Evolutionary conservation across 2,888 invertebrate species (phyloP).

Genomic region (Mythimna lalbum): DNA sequence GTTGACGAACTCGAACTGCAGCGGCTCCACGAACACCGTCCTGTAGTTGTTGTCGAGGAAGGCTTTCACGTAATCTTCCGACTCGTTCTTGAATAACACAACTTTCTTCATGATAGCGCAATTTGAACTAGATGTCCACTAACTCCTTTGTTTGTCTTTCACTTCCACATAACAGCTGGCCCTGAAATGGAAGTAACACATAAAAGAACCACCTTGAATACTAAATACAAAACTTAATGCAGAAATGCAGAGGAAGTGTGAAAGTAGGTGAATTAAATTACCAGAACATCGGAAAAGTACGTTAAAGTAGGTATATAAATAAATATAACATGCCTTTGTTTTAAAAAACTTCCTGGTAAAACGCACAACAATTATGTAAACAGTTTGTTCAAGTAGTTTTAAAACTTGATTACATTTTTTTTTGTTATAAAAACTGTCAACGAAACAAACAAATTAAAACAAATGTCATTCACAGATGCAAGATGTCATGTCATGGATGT

Average conservation of each 20-base stretch:
- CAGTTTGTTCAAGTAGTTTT: background rate
- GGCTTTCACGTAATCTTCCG: slow-evolving; percentile 82
- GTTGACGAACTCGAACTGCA: slow-evolving; percentile 79
- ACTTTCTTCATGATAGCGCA: slow-evolving; percentile 81
- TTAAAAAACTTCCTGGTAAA: slow-evolving; percentile 5
- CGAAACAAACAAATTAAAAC: background rate
- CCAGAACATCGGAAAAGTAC: background rate
- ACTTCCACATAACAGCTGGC: slow-evolving; percentile 66
- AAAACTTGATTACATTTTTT: slow-evolving; percentile 8
- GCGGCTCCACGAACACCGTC: slow-evolving; percentile 82
- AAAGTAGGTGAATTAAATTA: slow-evolving; percentile 29
- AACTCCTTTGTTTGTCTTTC: slow-evolving; percentile 24
- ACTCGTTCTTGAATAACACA: slow-evolving; percentile 82
- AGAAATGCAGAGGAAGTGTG: slow-evolving; percentile 32
- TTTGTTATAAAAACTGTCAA: slow-evolving; percentile 2
- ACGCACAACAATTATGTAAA: slow-evolving; percentile 10
- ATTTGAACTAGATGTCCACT: slow-evolving; percentile 16
- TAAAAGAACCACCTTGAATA: slow-evolving; percentile 39
- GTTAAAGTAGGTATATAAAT: background rate
- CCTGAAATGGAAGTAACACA: slow-evolving; percentile 68
- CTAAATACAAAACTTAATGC: slow-evolving; percentile 4
- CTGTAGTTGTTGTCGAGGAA: slow-evolving; percentile 78
- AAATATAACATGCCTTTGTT: slow-evolving; percentile 35
- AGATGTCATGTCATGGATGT: background rate
- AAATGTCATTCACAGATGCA: background rate